phyloP scores from a whole-genome alignment of 2,888 invertebrate genomes.

The Diaphora mendica region DNA sequence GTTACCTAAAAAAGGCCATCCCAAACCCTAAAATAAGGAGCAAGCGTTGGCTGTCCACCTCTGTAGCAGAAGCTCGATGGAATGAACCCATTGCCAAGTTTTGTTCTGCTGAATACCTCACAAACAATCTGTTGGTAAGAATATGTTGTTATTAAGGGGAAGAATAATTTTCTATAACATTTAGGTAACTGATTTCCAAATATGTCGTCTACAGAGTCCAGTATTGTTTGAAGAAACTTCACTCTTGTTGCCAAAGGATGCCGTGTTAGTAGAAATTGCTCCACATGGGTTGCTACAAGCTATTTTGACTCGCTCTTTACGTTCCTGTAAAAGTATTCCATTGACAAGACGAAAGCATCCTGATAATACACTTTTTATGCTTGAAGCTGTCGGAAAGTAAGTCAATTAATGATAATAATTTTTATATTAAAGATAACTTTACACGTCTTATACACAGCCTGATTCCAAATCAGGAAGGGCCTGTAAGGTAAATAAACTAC shows the following conservation, averaged over 20 bases:
- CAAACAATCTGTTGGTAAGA: not conserved
- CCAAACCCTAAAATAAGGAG: constrained; percentile 3
- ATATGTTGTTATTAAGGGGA: not conserved
- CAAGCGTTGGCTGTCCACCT: constrained; percentile 10
- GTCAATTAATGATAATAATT: constrained; percentile 36
- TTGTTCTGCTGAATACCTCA: constrained; percentile 1
- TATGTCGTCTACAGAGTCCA: constrained; percentile 72
- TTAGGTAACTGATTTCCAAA: not conserved
- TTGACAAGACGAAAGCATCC: constrained; percentile 90
- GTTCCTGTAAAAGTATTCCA: constrained; percentile 89
- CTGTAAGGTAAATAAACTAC: too few relatives aligned
- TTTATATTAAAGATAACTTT: not conserved
- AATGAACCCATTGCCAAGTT: not conserved
- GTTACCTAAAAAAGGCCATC: not conserved
- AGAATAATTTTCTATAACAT: not conserved
- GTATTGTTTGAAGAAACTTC: constrained; percentile 94
- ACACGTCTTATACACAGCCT: too few relatives aligned
- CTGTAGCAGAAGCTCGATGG: constrained; percentile 7
- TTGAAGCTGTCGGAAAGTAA: constrained; percentile 88
- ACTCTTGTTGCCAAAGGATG: constrained; percentile 90
- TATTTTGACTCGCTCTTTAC: constrained; percentile 92
- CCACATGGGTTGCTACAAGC: constrained; percentile 95
- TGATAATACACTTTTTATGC: constrained; percentile 85
- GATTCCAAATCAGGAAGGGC: too few relatives aligned
- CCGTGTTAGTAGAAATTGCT: constrained; percentile 94